Conservation (phyloP, 1,140 invertebrate genomes). For the Chironomus tepperi region DNA sequence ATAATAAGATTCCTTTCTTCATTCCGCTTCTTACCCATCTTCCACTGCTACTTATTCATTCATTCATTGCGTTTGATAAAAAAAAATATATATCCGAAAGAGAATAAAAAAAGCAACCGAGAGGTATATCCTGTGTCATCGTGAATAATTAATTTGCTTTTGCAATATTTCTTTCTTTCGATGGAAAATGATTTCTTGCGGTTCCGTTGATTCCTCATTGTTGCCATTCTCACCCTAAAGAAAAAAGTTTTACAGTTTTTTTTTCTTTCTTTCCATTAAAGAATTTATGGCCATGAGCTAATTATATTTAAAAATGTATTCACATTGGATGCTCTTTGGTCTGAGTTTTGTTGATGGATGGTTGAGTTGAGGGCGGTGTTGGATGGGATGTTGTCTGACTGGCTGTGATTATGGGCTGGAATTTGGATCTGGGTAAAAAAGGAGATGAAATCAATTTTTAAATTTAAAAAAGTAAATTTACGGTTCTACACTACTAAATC, state of each 20-base stretch:
- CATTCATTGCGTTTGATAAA: too few species aligned
- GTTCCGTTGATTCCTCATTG: neutral
- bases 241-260: neutral
- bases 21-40: neutral
- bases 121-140: conserved; percentile 16
- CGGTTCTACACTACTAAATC: too few species aligned
- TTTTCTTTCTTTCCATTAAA: neutral
- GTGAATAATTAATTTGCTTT: conserved; percentile 24
- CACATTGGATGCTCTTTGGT: too few species aligned
- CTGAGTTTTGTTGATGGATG: too few species aligned
- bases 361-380: too few species aligned
- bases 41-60: too few species aligned
- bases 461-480: too few species aligned
- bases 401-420: too few species aligned
- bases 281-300: conserved; percentile 16
- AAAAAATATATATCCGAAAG: too few species aligned
- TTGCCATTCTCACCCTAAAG: neutral
- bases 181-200: conserved; percentile 2
- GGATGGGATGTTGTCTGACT: too few species aligned
- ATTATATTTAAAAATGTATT: conserved; percentile 2
- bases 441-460: too few species aligned
- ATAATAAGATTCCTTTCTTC: neutral
- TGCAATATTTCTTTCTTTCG: conserved; percentile 21
- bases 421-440: too few species aligned
- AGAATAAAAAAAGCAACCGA: neutral